Conservation (phyloP, 2,113 vertebrate genomes). For the Falco punctatus region DNA sequence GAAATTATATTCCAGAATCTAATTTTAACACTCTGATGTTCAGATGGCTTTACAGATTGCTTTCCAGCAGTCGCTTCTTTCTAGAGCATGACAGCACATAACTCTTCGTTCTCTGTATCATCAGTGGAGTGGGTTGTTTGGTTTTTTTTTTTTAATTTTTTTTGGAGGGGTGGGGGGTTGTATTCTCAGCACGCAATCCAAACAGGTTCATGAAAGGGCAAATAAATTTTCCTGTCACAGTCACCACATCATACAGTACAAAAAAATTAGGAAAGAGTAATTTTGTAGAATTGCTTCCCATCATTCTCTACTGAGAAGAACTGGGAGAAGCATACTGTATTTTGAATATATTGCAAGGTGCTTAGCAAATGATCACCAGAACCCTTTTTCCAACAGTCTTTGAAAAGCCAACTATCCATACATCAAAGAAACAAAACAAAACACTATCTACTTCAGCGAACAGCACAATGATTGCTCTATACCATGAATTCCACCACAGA, state of each 20-base stretch:
- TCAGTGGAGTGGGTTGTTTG: neutral
- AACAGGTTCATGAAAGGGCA: neutral
- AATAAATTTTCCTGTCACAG: conserved; percentile 16
- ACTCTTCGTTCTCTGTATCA: neutral
- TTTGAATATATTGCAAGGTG: neutral
- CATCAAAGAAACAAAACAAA: neutral
- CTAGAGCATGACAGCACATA: neutral
- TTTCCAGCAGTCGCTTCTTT: neutral
- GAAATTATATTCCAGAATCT: neutral
- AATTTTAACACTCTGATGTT: neutral
- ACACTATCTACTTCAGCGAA: neutral
- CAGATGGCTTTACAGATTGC: neutral
- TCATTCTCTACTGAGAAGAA: neutral
- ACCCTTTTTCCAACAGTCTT: neutral
- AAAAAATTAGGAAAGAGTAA: neutral
- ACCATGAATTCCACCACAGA: neutral
- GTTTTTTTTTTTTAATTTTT: neutral
- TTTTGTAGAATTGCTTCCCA: conserved; percentile 3
- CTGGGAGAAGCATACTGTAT: neutral
- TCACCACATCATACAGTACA: neutral
- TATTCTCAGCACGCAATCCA: conserved; percentile 9
- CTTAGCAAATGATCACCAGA: neutral
- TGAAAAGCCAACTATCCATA: neutral
- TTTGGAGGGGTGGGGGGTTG: no score
- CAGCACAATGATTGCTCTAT: neutral